These are phyloP conservation scores for Teleogryllus oceanicus DNA, from an alignment of 2,888 invertebrate genomes.

Conservation along the genomic window DNA sequence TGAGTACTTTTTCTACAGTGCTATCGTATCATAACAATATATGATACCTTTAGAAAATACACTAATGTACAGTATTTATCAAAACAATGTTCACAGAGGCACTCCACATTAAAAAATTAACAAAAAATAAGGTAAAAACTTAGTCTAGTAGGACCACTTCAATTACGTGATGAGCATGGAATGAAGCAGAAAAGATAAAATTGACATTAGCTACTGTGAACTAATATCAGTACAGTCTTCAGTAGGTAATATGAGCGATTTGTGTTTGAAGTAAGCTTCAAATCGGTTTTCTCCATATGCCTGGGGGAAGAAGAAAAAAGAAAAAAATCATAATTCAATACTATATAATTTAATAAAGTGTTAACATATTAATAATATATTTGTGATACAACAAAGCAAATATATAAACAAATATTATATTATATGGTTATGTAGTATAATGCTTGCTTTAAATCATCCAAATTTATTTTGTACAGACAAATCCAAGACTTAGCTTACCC, in stretches of 20 bases:
- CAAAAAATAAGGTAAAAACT: not conserved
- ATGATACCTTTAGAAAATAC: not conserved
- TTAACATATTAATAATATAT: not conserved
- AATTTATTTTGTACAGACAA: not conserved
- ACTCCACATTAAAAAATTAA: not conserved
- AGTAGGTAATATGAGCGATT: conserved; percentile 19
- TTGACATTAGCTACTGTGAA: not conserved
- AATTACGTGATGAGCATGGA: not conserved
- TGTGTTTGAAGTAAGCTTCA: conserved; percentile 33
- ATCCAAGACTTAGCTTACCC: conserved; percentile 44
- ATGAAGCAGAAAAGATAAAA: not conserved
- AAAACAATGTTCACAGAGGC: not conserved
- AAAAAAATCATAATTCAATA: conserved; percentile 12
- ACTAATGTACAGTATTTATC: conserved; percentile 1
- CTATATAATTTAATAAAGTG: not conserved
- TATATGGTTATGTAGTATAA: not conserved
- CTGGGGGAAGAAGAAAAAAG: conserved; percentile 21
- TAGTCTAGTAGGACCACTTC: not conserved
- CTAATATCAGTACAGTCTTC: not conserved
- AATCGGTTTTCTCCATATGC: conserved; percentile 32
- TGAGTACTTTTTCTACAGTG: not conserved
- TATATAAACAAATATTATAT: not conserved
- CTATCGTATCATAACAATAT: not conserved
- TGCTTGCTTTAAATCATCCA: not conserved
- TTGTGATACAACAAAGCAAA: not conserved